Evolutionary conservation across 2,888 invertebrate species (phyloP), one percentile per base, ranked within the genome.

Genomic region (Anagyrus pseudococci): DNA sequence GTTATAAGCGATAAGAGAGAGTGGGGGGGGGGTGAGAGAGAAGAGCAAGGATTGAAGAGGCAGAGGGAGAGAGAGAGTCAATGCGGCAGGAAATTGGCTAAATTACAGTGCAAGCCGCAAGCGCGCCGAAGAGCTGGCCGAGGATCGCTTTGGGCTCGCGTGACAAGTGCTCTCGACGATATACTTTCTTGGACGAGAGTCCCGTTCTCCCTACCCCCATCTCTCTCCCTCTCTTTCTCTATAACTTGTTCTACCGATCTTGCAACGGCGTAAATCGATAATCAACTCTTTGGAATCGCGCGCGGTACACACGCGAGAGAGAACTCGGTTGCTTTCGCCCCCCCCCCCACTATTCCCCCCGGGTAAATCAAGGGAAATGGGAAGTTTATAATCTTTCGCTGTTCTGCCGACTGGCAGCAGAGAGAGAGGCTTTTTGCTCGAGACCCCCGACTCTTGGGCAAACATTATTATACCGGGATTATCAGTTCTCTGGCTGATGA

Each of bases 221-320:
- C 43, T 37, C 25, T 19, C 48, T 29, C 10, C 29, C 29, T 29
- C 29, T 29, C 29, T n/a, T n/a, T n/a, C n/a, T n/a, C n/a, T n/a
- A n/a, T n/a, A n/a, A n/a, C n/a, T n/a, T n/a, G n/a, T n/a, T n/a
- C n/a, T n/a, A n/a, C n/a, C n/a, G n/a, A n/a, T n/a, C n/a, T n/a
- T n/a, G n/a, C n/a, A n/a, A n/a, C n/a, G n/a, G n/a, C n/a, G 41
- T 53, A 53, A 62, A 47, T 62, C 52, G 57, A 57, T 57, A 57
- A 57, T 62, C 53, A 37, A 61, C 50, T 60, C 19, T 40, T 15
- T 22, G 41, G 48, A 53, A 46, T 46, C 20, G 47, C 37, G 47
- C 37, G 15, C 33, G 13, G 33, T 8, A 37, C n/a, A n/a, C 54
- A 48, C 55, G 60, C 55, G 60, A 55, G 22, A 22, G 20, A 43